These are phyloP conservation scores for Alentia gelatinosa DNA, from an alignment of 2,888 invertebrate species.

Conservation along the genomic window DNA sequence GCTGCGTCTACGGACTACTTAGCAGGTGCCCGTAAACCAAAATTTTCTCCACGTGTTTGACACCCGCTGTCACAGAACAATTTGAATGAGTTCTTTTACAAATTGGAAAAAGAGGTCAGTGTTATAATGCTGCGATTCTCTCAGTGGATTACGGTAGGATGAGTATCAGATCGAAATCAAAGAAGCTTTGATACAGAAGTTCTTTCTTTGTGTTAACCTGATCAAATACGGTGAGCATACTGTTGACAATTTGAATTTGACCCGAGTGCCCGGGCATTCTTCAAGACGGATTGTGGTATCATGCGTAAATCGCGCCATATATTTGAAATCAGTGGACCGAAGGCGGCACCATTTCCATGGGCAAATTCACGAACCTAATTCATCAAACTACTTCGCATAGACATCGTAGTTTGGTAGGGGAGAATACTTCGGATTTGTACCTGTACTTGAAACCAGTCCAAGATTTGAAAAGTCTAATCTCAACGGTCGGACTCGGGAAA, in stretches of 20 bases:
- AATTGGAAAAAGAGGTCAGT: not conserved
- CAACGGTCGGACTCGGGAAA: too few species aligned
- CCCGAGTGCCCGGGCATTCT: not conserved
- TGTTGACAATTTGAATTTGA: not conserved
- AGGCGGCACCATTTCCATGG: not conserved
- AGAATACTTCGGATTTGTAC: not conserved
- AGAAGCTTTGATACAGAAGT: not conserved
- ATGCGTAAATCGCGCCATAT: not conserved
- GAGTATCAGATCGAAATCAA: not conserved
- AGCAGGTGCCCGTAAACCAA: not conserved
- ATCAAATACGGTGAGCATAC: not conserved
- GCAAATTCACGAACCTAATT: not conserved
- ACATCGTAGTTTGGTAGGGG: not conserved
- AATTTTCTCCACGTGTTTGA: too few species aligned
- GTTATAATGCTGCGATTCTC: not conserved
- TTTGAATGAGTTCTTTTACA: not conserved
- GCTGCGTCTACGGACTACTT: too few species aligned
- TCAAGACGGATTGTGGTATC: too few species aligned
- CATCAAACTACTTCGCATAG: not conserved
- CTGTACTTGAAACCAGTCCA: not conserved
- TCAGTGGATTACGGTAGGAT: not conserved
- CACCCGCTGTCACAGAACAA: not conserved
- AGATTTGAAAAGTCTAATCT: too few species aligned
- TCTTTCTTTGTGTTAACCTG: not conserved
- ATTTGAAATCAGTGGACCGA: not conserved